Percentiles rank a stretch among this genome's conserved stretches.
phyloP scores from a whole-genome alignment of 2,888 invertebrate genomes.

The Apeira syringaria region DNA sequence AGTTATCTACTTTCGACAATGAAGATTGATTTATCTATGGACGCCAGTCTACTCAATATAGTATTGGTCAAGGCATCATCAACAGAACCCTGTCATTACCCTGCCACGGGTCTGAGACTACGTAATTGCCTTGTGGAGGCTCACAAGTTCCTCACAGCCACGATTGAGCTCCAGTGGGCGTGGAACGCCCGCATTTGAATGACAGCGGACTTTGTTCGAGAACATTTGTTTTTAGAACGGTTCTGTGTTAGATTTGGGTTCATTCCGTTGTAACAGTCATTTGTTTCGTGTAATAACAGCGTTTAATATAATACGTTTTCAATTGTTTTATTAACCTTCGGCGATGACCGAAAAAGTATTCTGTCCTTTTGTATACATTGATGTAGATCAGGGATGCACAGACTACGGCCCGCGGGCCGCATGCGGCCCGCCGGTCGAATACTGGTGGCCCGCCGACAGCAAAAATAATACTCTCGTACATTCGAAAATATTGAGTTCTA shows the following conservation, averaged over 20 bases:
- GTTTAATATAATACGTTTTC: too few relatives aligned
- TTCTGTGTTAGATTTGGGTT: not conserved
- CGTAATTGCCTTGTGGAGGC: constrained; percentile 18
- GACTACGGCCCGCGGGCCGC: too few relatives aligned
- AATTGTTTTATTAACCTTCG: too few relatives aligned
- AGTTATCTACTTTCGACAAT: too few relatives aligned
- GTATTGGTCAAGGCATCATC: constrained; percentile 43
- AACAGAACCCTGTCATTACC: constrained; percentile 68
- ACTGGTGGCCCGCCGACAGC: too few relatives aligned
- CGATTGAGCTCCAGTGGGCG: constrained; percentile 53
- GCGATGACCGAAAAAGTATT: too few relatives aligned
- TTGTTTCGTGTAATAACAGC: not conserved
- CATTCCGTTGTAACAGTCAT: not conserved
- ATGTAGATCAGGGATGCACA: too few relatives aligned
- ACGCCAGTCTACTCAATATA: not conserved
- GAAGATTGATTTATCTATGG: not conserved
- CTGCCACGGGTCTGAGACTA: constrained; percentile 28
- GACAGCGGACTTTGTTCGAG: constrained; percentile 43
- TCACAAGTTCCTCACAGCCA: constrained; percentile 36
- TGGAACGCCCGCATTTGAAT: constrained; percentile 52
- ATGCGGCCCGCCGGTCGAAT: too few relatives aligned
- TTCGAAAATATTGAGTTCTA: too few relatives aligned
- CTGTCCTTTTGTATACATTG: too few relatives aligned
- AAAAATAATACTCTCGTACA: too few relatives aligned
- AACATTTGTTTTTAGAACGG: not conserved